A percentile compares a stretch with the other conserved stretches of the same genome.
These are phyloP conservation scores for Lordiphosa mommai DNA, from an alignment of 1,140 invertebrate species.

Conservation along the genomic window DNA sequence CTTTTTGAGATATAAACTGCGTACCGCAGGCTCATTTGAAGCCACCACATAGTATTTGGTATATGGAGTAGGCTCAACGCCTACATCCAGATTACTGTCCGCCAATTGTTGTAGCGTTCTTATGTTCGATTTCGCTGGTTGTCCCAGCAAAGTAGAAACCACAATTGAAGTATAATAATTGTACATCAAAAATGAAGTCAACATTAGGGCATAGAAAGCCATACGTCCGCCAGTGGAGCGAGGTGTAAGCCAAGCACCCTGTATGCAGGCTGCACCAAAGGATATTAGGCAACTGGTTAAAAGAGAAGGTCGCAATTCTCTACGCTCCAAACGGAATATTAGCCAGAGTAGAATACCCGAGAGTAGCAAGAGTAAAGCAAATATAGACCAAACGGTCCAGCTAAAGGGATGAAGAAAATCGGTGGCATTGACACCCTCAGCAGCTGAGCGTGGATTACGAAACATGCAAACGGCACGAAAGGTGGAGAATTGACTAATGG, in stretches of 20 bases:
- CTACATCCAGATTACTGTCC: slow-evolving; percentile 65
- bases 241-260: slow-evolving; percentile 62
- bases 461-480: slow-evolving; percentile 74
- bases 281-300: slow-evolving; percentile 62
- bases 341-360: slow-evolving; percentile 49
- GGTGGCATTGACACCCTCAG: slow-evolving; percentile 35
- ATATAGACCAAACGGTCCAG: slow-evolving; percentile 59
- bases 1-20: slow-evolving; percentile 49
- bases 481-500: slow-evolving; percentile 25
- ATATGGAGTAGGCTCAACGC: slow-evolving; percentile 49
- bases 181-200: slow-evolving; percentile 65
- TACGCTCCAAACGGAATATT: slow-evolving; percentile 53
- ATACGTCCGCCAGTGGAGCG: slow-evolving; percentile 65
- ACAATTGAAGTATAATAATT: slow-evolving; percentile 77
- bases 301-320: slow-evolving; percentile 40
- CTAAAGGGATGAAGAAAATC: slow-evolving; percentile 70
- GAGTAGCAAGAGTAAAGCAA: slow-evolving; percentile 35
- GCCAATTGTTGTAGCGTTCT: slow-evolving; percentile 64
- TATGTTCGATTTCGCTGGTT: slow-evolving; percentile 58
- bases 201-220: slow-evolving; percentile 57
- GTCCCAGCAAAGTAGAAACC: slow-evolving; percentile 59
- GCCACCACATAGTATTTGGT: slow-evolving; percentile 49
- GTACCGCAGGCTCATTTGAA: slow-evolving; percentile 22
- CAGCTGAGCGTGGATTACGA: slow-evolving; percentile 48
- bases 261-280: slow-evolving; percentile 64